These are phyloP conservation scores for Augiades crinisus DNA, from an alignment of 2,888 invertebrate genomes.

Conservation along the genomic window DNA sequence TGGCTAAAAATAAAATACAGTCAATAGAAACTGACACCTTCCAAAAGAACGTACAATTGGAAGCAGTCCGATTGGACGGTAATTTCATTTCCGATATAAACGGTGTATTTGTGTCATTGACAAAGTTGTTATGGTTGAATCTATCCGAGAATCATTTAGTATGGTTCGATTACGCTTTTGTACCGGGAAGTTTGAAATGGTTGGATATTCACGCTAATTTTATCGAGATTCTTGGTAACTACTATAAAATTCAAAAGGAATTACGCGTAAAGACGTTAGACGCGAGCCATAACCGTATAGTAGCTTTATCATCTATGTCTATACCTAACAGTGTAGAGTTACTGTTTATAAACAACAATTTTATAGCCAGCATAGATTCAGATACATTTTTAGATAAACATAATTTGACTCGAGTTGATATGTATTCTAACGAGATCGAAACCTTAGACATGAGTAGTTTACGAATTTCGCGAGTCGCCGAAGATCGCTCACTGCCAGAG, in stretches of 20 bases:
- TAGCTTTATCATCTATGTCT: conserved; percentile 88
- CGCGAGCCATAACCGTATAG: conserved; percentile 93
- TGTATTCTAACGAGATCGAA: conserved; percentile 93
- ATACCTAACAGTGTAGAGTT: conserved; percentile 94
- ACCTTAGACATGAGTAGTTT: conserved; percentile 91
- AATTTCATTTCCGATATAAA: conserved; percentile 95
- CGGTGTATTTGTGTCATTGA: conserved; percentile 92
- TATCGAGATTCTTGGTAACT: conserved; percentile 92
- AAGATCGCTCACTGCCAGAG: conserved; percentile 88
- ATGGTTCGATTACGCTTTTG: conserved; percentile 96
- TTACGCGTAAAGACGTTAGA: conserved; percentile 92
- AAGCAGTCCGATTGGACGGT: conserved; percentile 93
- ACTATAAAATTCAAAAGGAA: conserved; percentile 91
- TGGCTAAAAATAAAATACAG: conserved; percentile 94
- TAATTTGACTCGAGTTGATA: conserved; percentile 92
- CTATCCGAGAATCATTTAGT: conserved; percentile 94
- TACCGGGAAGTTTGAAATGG: conserved; percentile 93
- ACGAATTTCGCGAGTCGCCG: conserved; percentile 85
- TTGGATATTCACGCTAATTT: conserved; percentile 94
- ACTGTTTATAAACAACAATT: conserved; percentile 94
- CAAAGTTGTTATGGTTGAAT: conserved; percentile 92
- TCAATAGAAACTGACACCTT: conserved; percentile 92
- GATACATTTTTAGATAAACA: conserved; percentile 93
- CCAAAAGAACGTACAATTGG: conserved; percentile 90
- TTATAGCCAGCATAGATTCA: conserved; percentile 88